phyloP scores from a whole-genome alignment of 2,113 vertebrate genomes.

The Smithornis capensis region DNA sequence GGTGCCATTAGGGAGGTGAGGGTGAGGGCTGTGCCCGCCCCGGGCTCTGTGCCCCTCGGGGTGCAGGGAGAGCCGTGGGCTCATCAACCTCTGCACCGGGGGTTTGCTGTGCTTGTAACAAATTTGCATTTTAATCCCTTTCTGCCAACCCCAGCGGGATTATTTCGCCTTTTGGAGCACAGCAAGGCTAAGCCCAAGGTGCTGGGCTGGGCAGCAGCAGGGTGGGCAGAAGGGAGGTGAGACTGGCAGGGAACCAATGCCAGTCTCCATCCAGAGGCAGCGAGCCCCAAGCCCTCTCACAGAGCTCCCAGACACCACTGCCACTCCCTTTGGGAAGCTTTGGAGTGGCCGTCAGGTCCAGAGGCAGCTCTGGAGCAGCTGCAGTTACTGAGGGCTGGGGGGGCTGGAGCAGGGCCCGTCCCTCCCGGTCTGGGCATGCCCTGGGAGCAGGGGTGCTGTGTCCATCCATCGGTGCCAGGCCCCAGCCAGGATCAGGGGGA shows the following conservation, averaged over 20 bases:
- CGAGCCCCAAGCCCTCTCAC: neutral
- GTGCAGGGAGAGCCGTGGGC: accelerated
- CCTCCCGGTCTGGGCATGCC: accelerated
- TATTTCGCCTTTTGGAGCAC: neutral
- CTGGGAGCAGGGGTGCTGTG: neutral
- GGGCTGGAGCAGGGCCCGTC: neutral
- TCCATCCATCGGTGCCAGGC: accelerated
- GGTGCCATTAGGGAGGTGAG: neutral
- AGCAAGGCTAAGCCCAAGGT: accelerated
- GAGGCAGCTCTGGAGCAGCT: neutral
- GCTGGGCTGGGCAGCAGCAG: neutral
- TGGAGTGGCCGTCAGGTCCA: accelerated
- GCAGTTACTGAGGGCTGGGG: accelerated
- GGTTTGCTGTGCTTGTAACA: neutral
- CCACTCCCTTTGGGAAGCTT: neutral
- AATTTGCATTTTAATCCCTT: accelerated
- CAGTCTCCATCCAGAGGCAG: accelerated
- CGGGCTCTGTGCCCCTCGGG: accelerated
- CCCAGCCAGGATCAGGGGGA: accelerated
- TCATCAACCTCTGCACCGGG: accelerated
- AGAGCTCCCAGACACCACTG: neutral
- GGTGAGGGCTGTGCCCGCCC: neutral
- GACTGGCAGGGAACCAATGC: accelerated
- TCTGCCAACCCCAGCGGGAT: neutral
- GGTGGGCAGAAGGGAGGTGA: accelerated